Conservation (phyloP, 1,140 invertebrate species). For the Apis laboriosa region DNA sequence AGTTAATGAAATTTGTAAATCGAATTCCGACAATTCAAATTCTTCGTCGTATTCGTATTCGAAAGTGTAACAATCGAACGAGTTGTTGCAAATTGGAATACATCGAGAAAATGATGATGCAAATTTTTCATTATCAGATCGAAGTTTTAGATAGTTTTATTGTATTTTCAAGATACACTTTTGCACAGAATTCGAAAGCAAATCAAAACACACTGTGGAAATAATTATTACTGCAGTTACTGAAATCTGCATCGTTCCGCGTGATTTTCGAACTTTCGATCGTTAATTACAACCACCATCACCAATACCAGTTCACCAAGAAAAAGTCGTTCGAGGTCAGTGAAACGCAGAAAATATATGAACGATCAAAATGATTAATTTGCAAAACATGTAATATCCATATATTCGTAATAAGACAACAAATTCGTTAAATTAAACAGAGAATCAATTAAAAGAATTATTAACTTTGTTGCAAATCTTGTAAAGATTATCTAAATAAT, state of each 20-base stretch:
- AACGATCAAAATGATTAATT: not conserved
- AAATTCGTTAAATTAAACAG: not conserved
- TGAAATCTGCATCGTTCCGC: conserved; percentile 24
- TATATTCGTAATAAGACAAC: not conserved
- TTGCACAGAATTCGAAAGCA: conserved; percentile 13
- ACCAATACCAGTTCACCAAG: conserved; percentile 17
- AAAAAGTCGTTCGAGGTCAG: conserved; percentile 65
- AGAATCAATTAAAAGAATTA: not conserved
- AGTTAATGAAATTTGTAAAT: too few relatives aligned
- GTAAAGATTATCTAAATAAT: not conserved
- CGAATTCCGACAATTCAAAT: too few relatives aligned
- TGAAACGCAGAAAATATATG: conserved; percentile 62
- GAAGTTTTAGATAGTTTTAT: not conserved
- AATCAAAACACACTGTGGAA: not conserved
- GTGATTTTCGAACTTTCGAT: conserved; percentile 62
- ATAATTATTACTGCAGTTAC: not conserved
- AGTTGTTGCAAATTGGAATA: too few relatives aligned
- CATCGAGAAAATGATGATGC: too few relatives aligned
- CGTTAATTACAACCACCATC: conserved; percentile 60
- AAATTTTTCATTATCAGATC: not conserved
- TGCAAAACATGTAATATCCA: not conserved
- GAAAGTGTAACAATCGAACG: too few relatives aligned
- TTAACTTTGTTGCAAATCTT: not conserved
- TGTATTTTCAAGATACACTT: not conserved
- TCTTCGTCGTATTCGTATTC: too few relatives aligned